Percentiles rank a stretch among this genome's conserved stretches.
Evolutionary conservation across 1,140 invertebrate species (phyloP).

Genomic region (Hypothenemus hampei): DNA sequence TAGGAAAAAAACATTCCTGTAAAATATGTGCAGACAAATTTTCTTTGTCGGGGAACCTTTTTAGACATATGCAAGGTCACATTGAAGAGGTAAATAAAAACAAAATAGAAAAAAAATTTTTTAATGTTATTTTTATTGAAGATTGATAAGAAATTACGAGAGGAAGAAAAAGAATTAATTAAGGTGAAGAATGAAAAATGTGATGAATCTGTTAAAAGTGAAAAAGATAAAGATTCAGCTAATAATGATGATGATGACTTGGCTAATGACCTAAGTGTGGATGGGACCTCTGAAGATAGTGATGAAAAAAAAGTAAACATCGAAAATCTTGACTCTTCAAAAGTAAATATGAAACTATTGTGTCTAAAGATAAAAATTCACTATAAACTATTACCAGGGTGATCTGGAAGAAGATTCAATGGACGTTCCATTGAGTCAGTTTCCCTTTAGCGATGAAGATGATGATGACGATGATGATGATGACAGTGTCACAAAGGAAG

Average conservation of each 20-base stretch:
- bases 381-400: too few species aligned
- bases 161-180: slow-evolving; percentile 24
- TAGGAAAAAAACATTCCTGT: slow-evolving; percentile 32
- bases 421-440: slow-evolving; percentile 26
- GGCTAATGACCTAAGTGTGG: neutral
- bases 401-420: slow-evolving; percentile 23
- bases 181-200: slow-evolving; percentile 12
- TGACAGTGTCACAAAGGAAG: slow-evolving; percentile 17
- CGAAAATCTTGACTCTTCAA: too few species aligned
- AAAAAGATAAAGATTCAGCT: slow-evolving; percentile 22
- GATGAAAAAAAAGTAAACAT: too few species aligned
- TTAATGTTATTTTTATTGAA: neutral
- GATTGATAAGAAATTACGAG: neutral
- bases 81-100: slow-evolving; percentile 23
- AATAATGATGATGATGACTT: slow-evolving; percentile 1
- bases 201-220: slow-evolving; percentile 10
- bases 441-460: slow-evolving; percentile 30
- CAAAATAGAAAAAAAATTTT: neutral
- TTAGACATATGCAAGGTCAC: slow-evolving; percentile 32
- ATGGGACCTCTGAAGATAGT: neutral
- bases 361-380: too few species aligned
- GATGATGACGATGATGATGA: slow-evolving; percentile 30
- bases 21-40: slow-evolving; percentile 33
- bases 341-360: too few species aligned
- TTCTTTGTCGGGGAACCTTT: slow-evolving; percentile 27